These are phyloP conservation scores for Drosophila bocki DNA, from an alignment of 1,140 invertebrate genomes.

Conservation along the genomic window DNA sequence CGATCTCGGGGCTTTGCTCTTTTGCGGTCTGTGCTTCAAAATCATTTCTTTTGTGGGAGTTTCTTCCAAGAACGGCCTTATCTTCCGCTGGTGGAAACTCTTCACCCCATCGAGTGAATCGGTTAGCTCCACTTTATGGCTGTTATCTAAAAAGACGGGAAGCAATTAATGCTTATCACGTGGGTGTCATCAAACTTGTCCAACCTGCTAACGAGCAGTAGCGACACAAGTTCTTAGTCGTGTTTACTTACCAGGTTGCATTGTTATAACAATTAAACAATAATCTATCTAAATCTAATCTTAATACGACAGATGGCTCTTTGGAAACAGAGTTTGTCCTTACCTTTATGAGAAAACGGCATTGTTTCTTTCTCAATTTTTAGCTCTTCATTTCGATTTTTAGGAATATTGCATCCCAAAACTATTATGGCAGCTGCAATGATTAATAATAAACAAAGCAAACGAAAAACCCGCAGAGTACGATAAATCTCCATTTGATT, in stretches of 20 bases:
- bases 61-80: neutral
- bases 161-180: slow-evolving; percentile 21
- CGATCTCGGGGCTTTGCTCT: neutral
- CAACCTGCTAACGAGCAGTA: slow-evolving; percentile 6
- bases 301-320: neutral
- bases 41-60: neutral
- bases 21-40: neutral
- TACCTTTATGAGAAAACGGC: neutral
- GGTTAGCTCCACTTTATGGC: neutral
- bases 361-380: neutral
- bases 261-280: slow-evolving; percentile 6
- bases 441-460: neutral
- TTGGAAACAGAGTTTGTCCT: neutral
- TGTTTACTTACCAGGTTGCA: neutral
- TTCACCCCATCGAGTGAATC: neutral
- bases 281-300: neutral
- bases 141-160: slow-evolving; percentile 7
- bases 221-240: neutral
- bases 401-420: neutral
- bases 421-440: neutral
- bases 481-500: neutral
- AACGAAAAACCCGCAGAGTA: neutral
- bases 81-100: neutral
- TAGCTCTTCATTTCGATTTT: neutral
- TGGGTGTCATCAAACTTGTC: slow-evolving; percentile 7